These are phyloP conservation scores for Todiramphus chloris DNA, from an alignment of 2,113 vertebrate genomes.

Conservation along the genomic window DNA sequence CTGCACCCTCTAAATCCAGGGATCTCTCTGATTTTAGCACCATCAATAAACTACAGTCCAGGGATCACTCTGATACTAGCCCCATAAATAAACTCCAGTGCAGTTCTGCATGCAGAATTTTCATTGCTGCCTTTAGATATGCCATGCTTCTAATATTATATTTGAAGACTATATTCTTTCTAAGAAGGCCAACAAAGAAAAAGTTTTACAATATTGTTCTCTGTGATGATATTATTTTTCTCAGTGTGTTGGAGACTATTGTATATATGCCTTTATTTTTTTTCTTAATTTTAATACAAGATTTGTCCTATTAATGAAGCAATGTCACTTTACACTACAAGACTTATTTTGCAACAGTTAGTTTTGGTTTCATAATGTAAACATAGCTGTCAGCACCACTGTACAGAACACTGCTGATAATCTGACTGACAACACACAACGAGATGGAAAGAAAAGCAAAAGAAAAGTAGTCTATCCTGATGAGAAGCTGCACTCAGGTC, in stretches of 20 bases:
- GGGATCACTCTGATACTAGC: not conserved
- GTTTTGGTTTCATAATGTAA: constrained; percentile 36
- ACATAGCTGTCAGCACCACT: not conserved
- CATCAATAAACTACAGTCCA: not conserved
- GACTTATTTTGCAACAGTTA: not conserved
- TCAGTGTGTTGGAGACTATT: not conserved
- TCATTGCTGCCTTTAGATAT: not conserved
- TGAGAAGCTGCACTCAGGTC: constrained; percentile 45
- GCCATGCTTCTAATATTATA: not conserved
- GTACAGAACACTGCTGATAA: constrained; percentile 28
- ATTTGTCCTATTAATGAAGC: not conserved
- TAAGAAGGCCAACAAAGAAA: not conserved
- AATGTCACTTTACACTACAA: not conserved
- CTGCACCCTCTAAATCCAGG: not conserved
- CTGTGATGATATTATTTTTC: not conserved
- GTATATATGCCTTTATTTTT: not conserved
- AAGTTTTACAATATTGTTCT: accelerated
- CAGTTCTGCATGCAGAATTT: not conserved
- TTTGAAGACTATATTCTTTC: not conserved
- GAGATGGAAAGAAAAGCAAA: not conserved
- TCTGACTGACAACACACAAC: not conserved
- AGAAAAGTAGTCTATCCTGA: not conserved
- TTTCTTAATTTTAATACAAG: no score
- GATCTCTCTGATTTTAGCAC: not conserved
- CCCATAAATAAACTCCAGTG: not conserved